Base-by-base conservation (phyloP, 2,113 vertebrate species). In the Scatophagus argus region DNA sequence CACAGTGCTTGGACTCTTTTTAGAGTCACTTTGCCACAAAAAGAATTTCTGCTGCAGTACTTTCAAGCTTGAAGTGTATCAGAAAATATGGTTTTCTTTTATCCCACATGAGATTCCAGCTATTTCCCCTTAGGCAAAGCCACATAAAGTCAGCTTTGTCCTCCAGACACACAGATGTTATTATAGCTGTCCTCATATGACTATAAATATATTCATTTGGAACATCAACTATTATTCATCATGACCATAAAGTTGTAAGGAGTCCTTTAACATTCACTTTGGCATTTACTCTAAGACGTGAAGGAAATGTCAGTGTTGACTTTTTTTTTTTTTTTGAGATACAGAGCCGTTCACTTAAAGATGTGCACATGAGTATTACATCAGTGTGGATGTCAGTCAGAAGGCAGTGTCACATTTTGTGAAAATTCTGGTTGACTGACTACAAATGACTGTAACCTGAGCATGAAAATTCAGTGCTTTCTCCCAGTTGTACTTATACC, bases 101-200 rank as follows among this genome's bases (percentile, higher is more conserved):
- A 89, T 90, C 65, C 70, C 16, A 17, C 43, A n/a, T 21, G 60
- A 55, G 69, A 79, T 81, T 87, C 69, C 62, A 69, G 31, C 73
- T 52, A 56, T 82, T 81, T 86, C 86, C 81, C 86, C 59, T 60
- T 14, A 85, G 90, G 90, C 65, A 5, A 58, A 74, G 74, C 82
- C 86, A 88, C 92, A 94, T 83, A 89, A 88, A 89, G 89, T 75
- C 87, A 86, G 85, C 88, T 89, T 91, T 93, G 90, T 91, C 82
- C 75, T 86, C 64, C 44, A 84, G 79, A 74, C 83, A 83, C 59
- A 62, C 80, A 78, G 8, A 68, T 80, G 75, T 92, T 93, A 79
- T 92, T 93, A 79, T 87, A 89, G 90, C 88, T 89, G 81, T 87
- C 88, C 79, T 87, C 78, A 65, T 84, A 81, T 82, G 88, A 83